Conservation (phyloP, 2,113 vertebrate genomes). For the Zootoca vivipara region DNA sequence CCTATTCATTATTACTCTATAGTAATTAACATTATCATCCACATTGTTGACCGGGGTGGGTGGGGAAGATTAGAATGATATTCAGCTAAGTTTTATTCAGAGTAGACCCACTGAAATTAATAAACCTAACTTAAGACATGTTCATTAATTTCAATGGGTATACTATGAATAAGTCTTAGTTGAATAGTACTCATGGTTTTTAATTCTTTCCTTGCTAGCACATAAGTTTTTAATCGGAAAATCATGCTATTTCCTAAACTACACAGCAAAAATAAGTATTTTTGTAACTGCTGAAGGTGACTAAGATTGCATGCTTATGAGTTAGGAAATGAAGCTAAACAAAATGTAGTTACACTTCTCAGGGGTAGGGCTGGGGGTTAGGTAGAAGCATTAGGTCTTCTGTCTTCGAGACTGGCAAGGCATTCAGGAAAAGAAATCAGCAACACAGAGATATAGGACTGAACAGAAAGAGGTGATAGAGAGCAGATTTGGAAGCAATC, state of each 20-base stretch:
- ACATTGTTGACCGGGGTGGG: background rate
- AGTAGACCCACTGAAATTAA: too few relatives aligned
- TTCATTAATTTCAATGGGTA: too few relatives aligned
- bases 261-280: background rate
- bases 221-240: background rate
- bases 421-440: background rate
- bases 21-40: background rate
- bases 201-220: background rate
- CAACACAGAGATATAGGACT: background rate
- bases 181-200: too few relatives aligned
- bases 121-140: too few relatives aligned
- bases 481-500: background rate
- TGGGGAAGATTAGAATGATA: too few relatives aligned
- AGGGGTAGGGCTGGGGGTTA: background rate
- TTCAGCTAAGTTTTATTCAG: too few relatives aligned
- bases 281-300: background rate
- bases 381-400: background rate
- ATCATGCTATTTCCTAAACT: background rate
- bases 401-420: background rate
- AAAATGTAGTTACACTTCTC: background rate
- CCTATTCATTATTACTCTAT: background rate
- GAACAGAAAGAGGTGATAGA: background rate
- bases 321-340: background rate
- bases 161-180: too few relatives aligned
- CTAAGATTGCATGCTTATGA: background rate